These are phyloP conservation scores for Drosophila elegans DNA, from an alignment of 1,140 invertebrate species.

Conservation along the genomic window DNA sequence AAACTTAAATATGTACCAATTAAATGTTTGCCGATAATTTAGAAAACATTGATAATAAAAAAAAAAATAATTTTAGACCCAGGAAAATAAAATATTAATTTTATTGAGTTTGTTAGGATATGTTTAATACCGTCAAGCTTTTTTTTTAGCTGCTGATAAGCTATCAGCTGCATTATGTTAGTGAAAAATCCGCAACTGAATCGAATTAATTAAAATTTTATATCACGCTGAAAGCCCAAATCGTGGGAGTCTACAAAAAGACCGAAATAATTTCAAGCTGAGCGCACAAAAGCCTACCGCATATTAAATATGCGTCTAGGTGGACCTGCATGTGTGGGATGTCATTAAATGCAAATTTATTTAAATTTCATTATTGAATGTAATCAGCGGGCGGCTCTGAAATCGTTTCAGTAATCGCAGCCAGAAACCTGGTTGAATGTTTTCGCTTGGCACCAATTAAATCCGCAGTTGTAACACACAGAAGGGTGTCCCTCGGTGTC, in stretches of 20 bases:
- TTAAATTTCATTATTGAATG: conserved; percentile 66
- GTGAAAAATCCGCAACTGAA: conserved; percentile 58
- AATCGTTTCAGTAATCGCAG: conserved; percentile 46
- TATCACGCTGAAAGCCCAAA: conserved; percentile 48
- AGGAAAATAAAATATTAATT: too few relatives aligned
- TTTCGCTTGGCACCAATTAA: conserved; percentile 66
- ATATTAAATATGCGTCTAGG: conserved; percentile 57
- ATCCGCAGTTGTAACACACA: conserved; percentile 19
- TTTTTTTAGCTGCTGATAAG: not conserved
- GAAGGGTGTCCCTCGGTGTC: conserved; percentile 10
- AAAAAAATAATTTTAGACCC: too few relatives aligned
- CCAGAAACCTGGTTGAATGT: conserved; percentile 42
- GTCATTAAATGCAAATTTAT: conserved; percentile 65
- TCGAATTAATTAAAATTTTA: conserved; percentile 78
- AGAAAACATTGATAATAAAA: too few relatives aligned
- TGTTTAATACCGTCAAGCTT: not conserved
- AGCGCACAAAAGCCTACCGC: conserved; percentile 62
- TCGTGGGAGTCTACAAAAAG: conserved; percentile 41
- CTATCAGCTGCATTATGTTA: conserved; percentile 20
- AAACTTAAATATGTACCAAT: too few relatives aligned
- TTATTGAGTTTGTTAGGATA: too few relatives aligned
- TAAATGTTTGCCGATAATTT: too few relatives aligned
- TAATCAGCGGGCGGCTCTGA: conserved; percentile 25
- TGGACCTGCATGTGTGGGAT: conserved; percentile 4
- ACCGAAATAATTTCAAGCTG: conserved; percentile 60